phyloP scores from a whole-genome alignment of 2,888 invertebrate species.

The Corythucha ciliata region DNA sequence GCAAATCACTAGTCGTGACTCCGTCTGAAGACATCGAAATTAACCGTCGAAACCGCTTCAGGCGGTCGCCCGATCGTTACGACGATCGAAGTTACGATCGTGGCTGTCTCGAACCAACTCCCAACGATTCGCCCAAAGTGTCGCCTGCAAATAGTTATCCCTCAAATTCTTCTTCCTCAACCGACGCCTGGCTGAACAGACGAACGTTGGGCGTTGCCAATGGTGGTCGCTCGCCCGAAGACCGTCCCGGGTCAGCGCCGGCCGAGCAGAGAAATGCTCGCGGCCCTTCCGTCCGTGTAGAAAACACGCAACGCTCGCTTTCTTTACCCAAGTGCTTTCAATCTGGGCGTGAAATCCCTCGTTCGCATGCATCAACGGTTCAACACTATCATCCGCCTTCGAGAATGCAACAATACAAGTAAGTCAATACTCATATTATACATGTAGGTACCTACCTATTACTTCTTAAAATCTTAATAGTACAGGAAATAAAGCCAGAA shows the following conservation, averaged over 20 bases:
- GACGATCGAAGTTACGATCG: slow-evolving; percentile 31
- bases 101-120: slow-evolving; percentile 15
- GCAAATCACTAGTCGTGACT: slow-evolving; percentile 33
- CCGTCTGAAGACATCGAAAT: slow-evolving; percentile 15
- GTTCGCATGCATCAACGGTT: too few relatives aligned
- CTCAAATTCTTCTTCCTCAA: slow-evolving; percentile 22
- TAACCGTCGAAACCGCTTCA: slow-evolving; percentile 23
- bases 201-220: slow-evolving; percentile 36
- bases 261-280: slow-evolving; percentile 37
- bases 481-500: too few relatives aligned
- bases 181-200: slow-evolving; percentile 11
- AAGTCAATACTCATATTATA: too few relatives aligned
- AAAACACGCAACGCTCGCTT: slow-evolving; percentile 46
- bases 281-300: slow-evolving; percentile 36
- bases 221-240: slow-evolving; percentile 47
- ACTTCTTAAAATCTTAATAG: too few relatives aligned
- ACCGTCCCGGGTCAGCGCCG: slow-evolving; percentile 47
- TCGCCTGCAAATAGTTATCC: slow-evolving; percentile 20
- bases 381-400: too few relatives aligned
- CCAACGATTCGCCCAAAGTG: slow-evolving; percentile 21
- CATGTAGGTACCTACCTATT: too few relatives aligned
- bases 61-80: slow-evolving; percentile 40
- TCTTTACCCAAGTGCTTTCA: slow-evolving; percentile 49
- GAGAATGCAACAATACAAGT: too few relatives aligned
- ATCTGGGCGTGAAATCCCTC: slow-evolving; percentile 38